phyloP scores from a whole-genome alignment of 2,113 vertebrate species.

The Turdus rufiventris region DNA sequence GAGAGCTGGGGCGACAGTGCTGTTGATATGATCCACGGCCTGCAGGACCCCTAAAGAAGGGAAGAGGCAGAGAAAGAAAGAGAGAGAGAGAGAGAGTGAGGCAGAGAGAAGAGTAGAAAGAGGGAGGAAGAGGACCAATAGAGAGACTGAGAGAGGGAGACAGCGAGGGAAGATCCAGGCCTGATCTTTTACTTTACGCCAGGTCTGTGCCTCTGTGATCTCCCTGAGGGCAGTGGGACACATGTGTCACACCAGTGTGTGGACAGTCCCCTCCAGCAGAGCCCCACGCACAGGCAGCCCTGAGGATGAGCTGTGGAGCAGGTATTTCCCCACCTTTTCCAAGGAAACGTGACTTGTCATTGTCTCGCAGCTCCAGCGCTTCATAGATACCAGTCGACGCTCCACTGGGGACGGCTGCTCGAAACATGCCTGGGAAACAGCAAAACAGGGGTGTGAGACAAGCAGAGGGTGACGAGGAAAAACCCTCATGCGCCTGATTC shows the following conservation, averaged over 20 bases:
- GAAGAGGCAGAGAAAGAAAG: conserved; percentile 26
- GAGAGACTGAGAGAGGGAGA: background rate
- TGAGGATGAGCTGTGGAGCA: rapidly evolving
- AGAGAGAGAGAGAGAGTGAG: conserved; percentile 23
- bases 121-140: background rate
- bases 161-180: background rate
- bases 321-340: conserved; percentile 82
- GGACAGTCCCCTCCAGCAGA: background rate
- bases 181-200: background rate
- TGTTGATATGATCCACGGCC: conserved; percentile 90
- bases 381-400: conserved; percentile 92
- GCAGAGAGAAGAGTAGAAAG: conserved; percentile 20
- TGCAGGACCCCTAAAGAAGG: conserved; percentile 84
- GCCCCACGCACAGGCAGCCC: background rate
- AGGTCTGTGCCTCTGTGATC: background rate
- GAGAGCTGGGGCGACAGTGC: conserved; percentile 84
- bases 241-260: background rate
- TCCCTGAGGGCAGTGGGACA: background rate
- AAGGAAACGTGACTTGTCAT: conserved; percentile 88
- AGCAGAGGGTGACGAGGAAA: background rate
- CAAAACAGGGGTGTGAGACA: background rate
- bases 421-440: conserved; percentile 76
- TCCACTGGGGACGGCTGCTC: conserved; percentile 88
- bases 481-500: background rate
- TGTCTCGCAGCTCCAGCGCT: conserved; percentile 88